Evolutionary conservation across 1,140 invertebrate species (phyloP).

Genomic region (Camponotus floridanus): DNA sequence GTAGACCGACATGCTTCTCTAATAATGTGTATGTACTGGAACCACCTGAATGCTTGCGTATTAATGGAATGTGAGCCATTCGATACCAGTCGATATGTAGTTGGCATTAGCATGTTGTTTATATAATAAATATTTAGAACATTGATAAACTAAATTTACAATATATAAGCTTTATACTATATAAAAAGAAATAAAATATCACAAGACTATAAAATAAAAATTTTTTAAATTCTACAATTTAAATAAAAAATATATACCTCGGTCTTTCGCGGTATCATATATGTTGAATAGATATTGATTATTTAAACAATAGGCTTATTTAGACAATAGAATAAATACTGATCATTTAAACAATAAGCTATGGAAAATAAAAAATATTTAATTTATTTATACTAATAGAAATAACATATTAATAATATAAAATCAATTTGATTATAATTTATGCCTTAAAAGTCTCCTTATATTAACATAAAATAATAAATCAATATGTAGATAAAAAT

Average conservation of each 20-base stretch:
- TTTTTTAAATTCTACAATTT: neutral
- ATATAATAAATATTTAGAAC: neutral
- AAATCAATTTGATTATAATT: neutral
- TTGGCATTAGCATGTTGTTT: constrained; percentile 25
- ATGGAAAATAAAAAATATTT: constrained; percentile 3
- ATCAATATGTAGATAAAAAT: neutral
- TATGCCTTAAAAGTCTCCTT: neutral
- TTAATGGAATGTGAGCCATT: constrained; percentile 59
- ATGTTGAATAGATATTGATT: neutral
- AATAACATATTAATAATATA: neutral
- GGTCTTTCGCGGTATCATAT: neutral
- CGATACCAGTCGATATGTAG: constrained; percentile 18
- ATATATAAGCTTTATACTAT: neutral
- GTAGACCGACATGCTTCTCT: constrained; percentile 49
- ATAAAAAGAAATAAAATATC: neutral
- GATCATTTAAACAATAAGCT: neutral
- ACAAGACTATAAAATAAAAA: neutral
- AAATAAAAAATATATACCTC: neutral
- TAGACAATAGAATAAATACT: neutral
- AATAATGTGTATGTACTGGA: constrained; percentile 52
- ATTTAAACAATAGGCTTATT: neutral
- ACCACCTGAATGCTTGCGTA: constrained; percentile 61
- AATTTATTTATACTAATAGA: neutral
- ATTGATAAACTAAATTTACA: constrained; percentile 1
- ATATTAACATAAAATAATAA: constrained; percentile 20